Conservation (phyloP, 2,113 vertebrate species). For the Eupsittula cactorum region DNA sequence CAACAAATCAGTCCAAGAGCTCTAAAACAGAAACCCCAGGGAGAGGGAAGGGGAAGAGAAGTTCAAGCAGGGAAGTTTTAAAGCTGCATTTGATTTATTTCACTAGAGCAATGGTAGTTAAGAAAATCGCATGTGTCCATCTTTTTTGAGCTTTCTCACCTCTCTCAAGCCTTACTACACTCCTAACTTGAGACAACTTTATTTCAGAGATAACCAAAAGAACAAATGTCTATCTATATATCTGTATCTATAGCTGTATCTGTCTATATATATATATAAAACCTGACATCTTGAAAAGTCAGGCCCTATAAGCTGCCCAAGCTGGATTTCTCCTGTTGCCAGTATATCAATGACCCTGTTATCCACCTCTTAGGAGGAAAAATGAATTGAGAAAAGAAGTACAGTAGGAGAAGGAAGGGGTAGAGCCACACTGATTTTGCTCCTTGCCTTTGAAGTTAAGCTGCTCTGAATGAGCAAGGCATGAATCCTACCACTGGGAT, state of each 20-base stretch:
- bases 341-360: not conserved
- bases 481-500: not conserved
- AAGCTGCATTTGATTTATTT: conserved; percentile 56
- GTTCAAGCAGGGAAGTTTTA: conserved; percentile 39
- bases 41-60: conserved; percentile 1
- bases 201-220: not conserved
- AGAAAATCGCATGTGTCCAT: not conserved
- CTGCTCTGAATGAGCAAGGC: not conserved
- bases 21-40: conserved; percentile 43
- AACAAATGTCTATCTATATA: not conserved
- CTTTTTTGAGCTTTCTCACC: conserved; percentile 3
- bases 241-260: not conserved
- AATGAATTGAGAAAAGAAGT: not conserved
- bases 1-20: conserved; percentile 60
- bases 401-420: not conserved
- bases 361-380: not conserved
- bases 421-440: not conserved
- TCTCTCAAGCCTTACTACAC: not conserved
- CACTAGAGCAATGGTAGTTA: not conserved
- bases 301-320: not conserved
- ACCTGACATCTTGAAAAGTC: not conserved
- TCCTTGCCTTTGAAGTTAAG: conserved; percentile 18
- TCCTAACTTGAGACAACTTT: conserved; percentile 1
- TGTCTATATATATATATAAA: not conserved
- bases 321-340: not conserved